Evolutionary conservation across 1,140 invertebrate genomes (phyloP).

Genomic region (Lineus longissimus): DNA sequence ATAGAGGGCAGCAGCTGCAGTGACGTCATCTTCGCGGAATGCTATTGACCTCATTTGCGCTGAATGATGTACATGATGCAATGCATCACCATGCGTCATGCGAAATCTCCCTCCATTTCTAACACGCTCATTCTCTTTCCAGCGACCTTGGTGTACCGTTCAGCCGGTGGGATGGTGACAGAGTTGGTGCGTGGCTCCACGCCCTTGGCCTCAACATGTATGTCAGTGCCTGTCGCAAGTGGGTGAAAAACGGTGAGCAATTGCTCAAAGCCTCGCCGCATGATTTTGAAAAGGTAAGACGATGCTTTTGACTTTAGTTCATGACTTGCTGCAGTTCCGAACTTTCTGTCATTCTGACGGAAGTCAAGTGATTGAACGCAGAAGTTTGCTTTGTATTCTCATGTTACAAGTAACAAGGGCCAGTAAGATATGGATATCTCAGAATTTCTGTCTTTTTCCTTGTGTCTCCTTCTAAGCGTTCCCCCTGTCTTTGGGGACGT

Average conservation of each 20-base stretch:
- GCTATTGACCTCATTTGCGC: too few relatives aligned
- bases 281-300: slow-evolving; percentile 79
- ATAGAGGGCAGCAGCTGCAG: too few relatives aligned
- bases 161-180: slow-evolving; percentile 73
- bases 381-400: slow-evolving; percentile 4
- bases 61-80: too few relatives aligned
- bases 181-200: slow-evolving; percentile 82
- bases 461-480: too few relatives aligned
- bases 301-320: not conserved
- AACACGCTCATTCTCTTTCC: slow-evolving; percentile 17
- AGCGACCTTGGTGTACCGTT: slow-evolving; percentile 52
- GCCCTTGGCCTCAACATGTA: slow-evolving; percentile 83
- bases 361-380: not conserved
- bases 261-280: slow-evolving; percentile 72
- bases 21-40: too few relatives aligned
- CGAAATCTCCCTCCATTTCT: not conserved
- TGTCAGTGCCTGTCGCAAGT: slow-evolving; percentile 70
- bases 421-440: too few relatives aligned
- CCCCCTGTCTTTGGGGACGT: too few relatives aligned
- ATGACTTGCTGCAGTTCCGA: not conserved
- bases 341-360: not conserved
- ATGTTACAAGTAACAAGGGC: too few relatives aligned
- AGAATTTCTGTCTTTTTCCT: too few relatives aligned
- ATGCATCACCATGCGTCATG: not conserved
- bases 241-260: slow-evolving; percentile 77